Evolutionary conservation across 2,888 invertebrate genomes (phyloP), one percentile per base, ranked within the genome.

Genomic region (Rotaria socialis): DNA sequence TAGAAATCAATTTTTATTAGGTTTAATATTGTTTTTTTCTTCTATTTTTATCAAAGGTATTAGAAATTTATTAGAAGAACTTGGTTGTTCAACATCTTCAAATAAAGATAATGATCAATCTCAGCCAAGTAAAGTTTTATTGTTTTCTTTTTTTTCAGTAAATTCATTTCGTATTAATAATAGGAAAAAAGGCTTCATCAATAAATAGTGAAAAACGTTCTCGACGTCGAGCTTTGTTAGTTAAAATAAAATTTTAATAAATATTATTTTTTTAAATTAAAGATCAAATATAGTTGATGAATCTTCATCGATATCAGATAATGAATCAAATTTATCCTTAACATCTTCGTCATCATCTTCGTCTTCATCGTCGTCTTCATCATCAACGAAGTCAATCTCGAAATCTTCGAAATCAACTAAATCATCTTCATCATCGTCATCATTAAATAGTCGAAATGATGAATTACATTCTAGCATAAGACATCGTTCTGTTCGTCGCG

Each of bases 41-140:
- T 55, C 16, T 67, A 35, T 27, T 16, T 35, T 67, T 35, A 11
- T 6, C n/a, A 24, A n/a, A 67, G 67, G 67, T 67, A 67, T 67
- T 67, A 27, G 35, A 67, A 67, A 16, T 67, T 67, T 67, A 67
- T 67, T 67, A 35, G 67, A 67, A 67, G 67, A 67, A 67, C 67
- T 67, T 35, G 67, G 67, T 67, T 67, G 67, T 67, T 67, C 67
- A 67, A 35, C 35, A 35, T 67, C 67, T 8, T 58, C 58, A 35
- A 67, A 67, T 19, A 14, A 14, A 11, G n/a, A 60, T 16, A 27
- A 35, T 67, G 67, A 67, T 35, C 67, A 27, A 35, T 27, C 67
- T 27, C 35, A 11, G 35, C 14, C 67, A 67, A 67, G 67, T 67
- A 35, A 35, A 35, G 35, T 35, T 67, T 67, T 67, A n/a, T 27